Conservation (phyloP, 2,113 vertebrate species). For the pig (Sus scrofa) region DNA sequence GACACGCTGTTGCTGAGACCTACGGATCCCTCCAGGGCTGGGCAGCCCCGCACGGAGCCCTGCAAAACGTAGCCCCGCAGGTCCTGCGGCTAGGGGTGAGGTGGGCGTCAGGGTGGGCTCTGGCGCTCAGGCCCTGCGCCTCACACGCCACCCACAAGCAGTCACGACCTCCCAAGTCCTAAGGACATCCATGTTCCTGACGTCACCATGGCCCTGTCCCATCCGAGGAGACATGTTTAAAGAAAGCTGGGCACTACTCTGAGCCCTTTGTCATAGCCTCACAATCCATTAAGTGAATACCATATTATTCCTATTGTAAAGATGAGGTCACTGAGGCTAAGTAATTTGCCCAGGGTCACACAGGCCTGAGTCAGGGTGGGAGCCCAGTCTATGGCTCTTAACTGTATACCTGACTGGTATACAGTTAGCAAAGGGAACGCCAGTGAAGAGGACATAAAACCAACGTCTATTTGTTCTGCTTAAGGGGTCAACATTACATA, state of each 20-base stretch:
- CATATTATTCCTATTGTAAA: background rate
- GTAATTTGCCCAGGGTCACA: background rate
- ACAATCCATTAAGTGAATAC: background rate
- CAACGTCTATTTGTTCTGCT: background rate
- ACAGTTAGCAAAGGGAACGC: background rate
- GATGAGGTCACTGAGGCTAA: background rate
- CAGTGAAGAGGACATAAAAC: background rate
- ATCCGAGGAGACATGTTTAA: background rate
- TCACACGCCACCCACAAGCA: background rate
- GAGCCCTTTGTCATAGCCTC: background rate
- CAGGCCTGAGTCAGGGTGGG: background rate
- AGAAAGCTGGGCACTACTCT: background rate
- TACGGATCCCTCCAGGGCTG: slow-evolving; percentile 92
- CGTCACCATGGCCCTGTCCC: background rate
- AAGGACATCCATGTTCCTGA: background rate
- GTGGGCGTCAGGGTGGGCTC: background rate
- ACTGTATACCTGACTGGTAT: background rate
- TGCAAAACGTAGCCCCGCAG: slow-evolving; percentile 93
- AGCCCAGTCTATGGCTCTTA: background rate
- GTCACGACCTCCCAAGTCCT: background rate
- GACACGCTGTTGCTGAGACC: slow-evolving; percentile 95
- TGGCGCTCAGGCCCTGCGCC: background rate
- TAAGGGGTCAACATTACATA: background rate
- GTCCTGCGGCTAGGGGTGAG: slow-evolving; percentile 90
- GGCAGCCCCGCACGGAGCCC: slow-evolving; percentile 91